phyloP scores from a whole-genome alignment of 1,140 invertebrate species.

The Monomorium pharaonis region DNA sequence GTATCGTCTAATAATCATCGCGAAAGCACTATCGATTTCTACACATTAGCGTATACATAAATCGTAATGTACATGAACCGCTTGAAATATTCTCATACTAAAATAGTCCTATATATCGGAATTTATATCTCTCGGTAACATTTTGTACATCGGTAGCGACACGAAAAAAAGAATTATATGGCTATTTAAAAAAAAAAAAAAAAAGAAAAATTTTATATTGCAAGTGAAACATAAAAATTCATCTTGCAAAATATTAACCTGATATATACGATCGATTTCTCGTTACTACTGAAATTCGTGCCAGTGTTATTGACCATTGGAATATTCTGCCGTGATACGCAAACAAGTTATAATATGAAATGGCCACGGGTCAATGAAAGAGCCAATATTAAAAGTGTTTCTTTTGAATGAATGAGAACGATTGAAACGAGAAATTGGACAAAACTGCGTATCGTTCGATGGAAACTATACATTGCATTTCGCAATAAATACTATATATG shows the following conservation, averaged over 20 bases:
- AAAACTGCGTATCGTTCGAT: slow-evolving; percentile 1
- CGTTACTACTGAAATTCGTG: slow-evolving; percentile 27
- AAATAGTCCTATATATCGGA: slow-evolving; percentile 14
- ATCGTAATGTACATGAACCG: background rate
- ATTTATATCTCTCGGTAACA: background rate
- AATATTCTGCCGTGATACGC: slow-evolving; percentile 33
- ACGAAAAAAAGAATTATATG: background rate
- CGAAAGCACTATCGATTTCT: background rate
- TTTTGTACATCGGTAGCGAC: background rate
- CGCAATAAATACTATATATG: background rate
- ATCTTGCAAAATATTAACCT: slow-evolving; percentile 1
- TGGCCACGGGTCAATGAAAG: slow-evolving; percentile 41
- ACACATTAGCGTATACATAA: background rate
- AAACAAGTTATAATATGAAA: slow-evolving; percentile 52
- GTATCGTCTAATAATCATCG: slow-evolving; percentile 1
- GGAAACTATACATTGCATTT: slow-evolving; percentile 13
- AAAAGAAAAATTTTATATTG: slow-evolving; percentile 4
- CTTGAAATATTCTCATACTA: slow-evolving; percentile 7
- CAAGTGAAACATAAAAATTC: slow-evolving; percentile 21
- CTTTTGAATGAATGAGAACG: slow-evolving; percentile 30
- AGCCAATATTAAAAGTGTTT: slow-evolving; percentile 47
- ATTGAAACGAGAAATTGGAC: slow-evolving; percentile 31
- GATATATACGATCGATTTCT: slow-evolving; percentile 10
- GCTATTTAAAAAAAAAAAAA: background rate
- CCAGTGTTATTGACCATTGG: slow-evolving; percentile 18